Conservation (phyloP, 2,113 vertebrate species). For the Alouatta palliata region DNA sequence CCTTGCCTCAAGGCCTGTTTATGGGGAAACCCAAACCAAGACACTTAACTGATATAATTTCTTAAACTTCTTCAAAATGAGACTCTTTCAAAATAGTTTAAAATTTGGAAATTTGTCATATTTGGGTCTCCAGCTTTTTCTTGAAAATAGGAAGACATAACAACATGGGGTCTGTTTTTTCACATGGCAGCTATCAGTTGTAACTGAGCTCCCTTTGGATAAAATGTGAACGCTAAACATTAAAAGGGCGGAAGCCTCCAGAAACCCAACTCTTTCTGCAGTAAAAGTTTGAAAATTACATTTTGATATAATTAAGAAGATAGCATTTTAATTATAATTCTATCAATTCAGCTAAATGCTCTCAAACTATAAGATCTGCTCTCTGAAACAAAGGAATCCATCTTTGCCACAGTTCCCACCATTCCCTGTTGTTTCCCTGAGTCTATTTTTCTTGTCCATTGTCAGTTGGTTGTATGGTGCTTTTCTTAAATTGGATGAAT, state of each 20-base stretch:
- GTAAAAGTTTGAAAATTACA: too few relatives aligned
- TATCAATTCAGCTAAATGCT: too few relatives aligned
- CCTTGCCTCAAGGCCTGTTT: neutral
- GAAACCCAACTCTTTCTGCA: too few relatives aligned
- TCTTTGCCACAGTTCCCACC: neutral
- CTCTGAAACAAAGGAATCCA: too few relatives aligned
- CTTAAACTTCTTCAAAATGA: neutral
- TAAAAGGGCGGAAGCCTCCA: too few relatives aligned
- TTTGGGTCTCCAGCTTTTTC: neutral
- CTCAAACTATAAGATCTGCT: too few relatives aligned
- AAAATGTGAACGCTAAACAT: neutral
- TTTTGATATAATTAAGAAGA: too few relatives aligned
- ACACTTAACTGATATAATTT: neutral
- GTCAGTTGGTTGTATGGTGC: neutral
- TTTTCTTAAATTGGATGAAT: neutral
- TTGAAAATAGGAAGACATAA: neutral
- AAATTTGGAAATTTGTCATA: neutral
- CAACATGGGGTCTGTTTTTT: neutral
- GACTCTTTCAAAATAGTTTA: neutral
- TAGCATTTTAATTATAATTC: too few relatives aligned
- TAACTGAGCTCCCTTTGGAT: too few relatives aligned
- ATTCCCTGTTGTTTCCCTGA: accelerated
- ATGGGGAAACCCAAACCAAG: neutral
- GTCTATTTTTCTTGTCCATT: neutral
- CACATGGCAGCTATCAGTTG: neutral